A percentile compares a stretch with the other conserved stretches of the same genome.
phyloP scores from a whole-genome alignment of 2,113 vertebrate species.

The Lipophrys pholis region DNA sequence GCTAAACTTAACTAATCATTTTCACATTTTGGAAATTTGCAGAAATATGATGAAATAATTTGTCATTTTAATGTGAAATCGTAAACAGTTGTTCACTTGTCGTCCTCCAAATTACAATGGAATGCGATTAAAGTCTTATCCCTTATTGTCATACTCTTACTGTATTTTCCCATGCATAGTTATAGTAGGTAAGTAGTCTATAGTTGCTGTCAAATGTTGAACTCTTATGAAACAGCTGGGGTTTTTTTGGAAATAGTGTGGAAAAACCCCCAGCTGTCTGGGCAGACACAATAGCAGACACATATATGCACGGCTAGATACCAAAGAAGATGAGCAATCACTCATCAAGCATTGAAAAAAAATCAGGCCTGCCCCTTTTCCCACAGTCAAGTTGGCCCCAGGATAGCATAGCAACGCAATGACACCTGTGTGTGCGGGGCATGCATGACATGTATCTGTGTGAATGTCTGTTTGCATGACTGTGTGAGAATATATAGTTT shows the following conservation, averaged over 20 bases:
- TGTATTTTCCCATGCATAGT: no score
- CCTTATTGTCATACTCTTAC: no score
- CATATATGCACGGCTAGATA: slow-evolving; percentile 38
- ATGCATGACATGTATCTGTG: slow-evolving; percentile 36
- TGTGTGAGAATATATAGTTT: slow-evolving; percentile 47
- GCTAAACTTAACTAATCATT: no score
- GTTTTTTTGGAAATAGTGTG: background rate
- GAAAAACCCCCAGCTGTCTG: slow-evolving; percentile 10
- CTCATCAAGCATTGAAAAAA: slow-evolving; percentile 59
- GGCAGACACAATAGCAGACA: slow-evolving; percentile 48
- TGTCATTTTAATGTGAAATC: no score
- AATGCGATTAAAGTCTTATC: no score
- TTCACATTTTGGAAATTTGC: no score
- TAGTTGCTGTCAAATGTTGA: no score
- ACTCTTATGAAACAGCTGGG: background rate
- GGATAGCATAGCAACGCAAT: slow-evolving; percentile 64
- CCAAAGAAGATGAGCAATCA: slow-evolving; percentile 64
- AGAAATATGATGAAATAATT: no score
- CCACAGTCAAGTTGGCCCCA: slow-evolving; percentile 72
- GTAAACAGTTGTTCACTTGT: no score
- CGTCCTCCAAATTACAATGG: no score
- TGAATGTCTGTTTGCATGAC: background rate
- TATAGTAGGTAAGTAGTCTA: no score
- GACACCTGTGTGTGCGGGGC: slow-evolving; percentile 61
- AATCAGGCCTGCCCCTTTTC: slow-evolving; percentile 61